Conservation (phyloP, 1,140 invertebrate genomes). For the Zophobas atratus region DNA sequence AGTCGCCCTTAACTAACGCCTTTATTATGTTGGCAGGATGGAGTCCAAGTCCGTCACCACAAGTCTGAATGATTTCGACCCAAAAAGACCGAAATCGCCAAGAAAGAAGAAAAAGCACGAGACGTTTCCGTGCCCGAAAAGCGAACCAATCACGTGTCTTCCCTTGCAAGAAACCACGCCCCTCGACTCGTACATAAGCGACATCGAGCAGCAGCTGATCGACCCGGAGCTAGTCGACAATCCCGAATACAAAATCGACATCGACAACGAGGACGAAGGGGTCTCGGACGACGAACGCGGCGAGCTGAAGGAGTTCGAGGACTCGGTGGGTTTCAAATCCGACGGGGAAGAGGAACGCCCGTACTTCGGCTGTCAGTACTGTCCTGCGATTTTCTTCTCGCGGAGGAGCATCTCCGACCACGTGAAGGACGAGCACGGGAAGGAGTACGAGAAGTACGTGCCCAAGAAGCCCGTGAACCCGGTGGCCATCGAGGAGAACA, state of each 20-base stretch:
- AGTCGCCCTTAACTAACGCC: conserved; percentile 1
- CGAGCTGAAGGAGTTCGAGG: conserved; percentile 2
- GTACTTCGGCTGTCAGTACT: conserved; percentile 21
- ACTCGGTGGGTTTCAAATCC: neutral
- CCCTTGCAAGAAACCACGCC: neutral
- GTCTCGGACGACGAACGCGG: neutral
- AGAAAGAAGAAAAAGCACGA: conserved; percentile 39
- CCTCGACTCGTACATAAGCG: conserved; percentile 22
- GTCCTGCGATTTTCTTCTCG: conserved; percentile 5
- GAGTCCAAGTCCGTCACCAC: conserved; percentile 36
- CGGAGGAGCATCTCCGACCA: neutral
- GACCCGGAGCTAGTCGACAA: conserved; percentile 19
- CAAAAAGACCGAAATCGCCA: neutral
- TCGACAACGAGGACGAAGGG: conserved; percentile 15
- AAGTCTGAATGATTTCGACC: conserved; percentile 56
- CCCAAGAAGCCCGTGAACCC: neutral
- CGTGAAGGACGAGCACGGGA: conserved; percentile 14
- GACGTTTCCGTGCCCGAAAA: no score
- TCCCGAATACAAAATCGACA: conserved; percentile 39
- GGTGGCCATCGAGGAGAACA: neutral
- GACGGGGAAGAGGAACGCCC: conserved; percentile 10
- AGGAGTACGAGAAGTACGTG: conserved; percentile 16
- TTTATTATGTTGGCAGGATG: conserved; percentile 26
- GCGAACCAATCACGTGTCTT: neutral
- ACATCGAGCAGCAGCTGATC: conserved; percentile 37